Evolutionary conservation across 2,888 invertebrate genomes (phyloP).

Genomic region (Cryptocephalus moraei): DNA sequence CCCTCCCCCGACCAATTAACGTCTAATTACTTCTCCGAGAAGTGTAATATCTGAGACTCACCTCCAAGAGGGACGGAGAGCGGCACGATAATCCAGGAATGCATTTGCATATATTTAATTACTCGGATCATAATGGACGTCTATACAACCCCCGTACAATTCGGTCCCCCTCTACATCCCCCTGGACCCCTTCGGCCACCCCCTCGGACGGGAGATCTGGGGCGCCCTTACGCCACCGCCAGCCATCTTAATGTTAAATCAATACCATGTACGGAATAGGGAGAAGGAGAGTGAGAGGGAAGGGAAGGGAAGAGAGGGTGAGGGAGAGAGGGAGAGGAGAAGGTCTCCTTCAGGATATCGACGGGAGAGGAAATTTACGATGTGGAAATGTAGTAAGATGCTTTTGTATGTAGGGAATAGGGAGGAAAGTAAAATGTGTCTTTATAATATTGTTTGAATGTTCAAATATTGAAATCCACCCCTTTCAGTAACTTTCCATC

Average conservation of each 20-base stretch:
- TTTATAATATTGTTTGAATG: no score
- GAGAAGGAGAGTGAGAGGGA: constrained; percentile 3
- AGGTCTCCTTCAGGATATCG: constrained; percentile 1
- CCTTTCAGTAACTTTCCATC: no score
- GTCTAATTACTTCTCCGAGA: constrained; percentile 17
- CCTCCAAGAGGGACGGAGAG: constrained; percentile 3
- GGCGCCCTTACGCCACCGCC: constrained; percentile 12
- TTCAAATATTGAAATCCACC: no score
- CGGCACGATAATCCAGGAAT: constrained; percentile 21
- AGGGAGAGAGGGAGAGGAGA: constrained; percentile 2
- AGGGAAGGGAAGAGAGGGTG: constrained; percentile 7
- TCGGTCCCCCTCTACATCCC: no score
- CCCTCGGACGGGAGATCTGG: constrained; percentile 16
- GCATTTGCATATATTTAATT: constrained; percentile 28
- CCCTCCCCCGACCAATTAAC: constrained; percentile 4
- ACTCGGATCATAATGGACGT: constrained; percentile 22
- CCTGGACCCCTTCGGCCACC: constrained; percentile 13
- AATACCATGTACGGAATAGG: constrained; percentile 9
- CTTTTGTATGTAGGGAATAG: no score
- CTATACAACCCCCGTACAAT: no score
- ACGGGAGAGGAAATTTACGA: background rate
- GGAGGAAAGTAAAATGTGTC: no score
- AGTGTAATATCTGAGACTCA: constrained; percentile 4
- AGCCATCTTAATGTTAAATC: constrained; percentile 25
- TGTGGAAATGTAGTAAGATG: no score